Base-by-base conservation (phyloP, 2,113 vertebrate species). In the Erinaceus europaeus region DNA sequence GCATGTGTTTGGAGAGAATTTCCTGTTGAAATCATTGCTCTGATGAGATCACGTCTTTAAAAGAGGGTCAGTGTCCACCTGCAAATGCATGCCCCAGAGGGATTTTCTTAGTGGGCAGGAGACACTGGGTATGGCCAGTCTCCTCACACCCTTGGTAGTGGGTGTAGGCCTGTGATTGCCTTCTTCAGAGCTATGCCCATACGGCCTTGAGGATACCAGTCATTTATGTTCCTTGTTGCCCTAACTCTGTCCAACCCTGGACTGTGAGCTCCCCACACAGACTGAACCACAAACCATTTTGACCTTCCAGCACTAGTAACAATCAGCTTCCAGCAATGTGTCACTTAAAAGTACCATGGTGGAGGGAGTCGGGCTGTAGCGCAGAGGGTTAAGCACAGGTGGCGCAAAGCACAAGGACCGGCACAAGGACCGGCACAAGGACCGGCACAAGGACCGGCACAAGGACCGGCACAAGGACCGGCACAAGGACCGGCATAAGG, bases 11-110 rank as follows among this genome's bases (percentile, higher is more conserved):
- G 69, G 9, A 90, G 34, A 72, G 38, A 82, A 42, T 65, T 76
- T 67, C 38, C 68, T 80, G 77, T 36, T 90, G 50, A 64, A 80
- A 62, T 72, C 29, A 50, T 74, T 64, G 61, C 84, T 68, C 55
- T 36, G 21, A 13, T 64, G 23, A 27, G 25, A 42, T 34, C 20
- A 23, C 73, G 74, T 32, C 57, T 57, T 68, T 40, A 68, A 68
- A 38, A 55, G 13, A 78, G 2, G 87, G 59, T 14, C 48, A 34
- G 9, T 44, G 79, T 59, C 42, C 5, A 46, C n/a, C 25, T 14
- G 32, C 25, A 53, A 76, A 76, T 52, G 17, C 14, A 12, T 3
- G 34, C 38, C 44, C 52, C 21, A 52, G 3, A 50, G 55, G n/a
- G 76, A 67, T 80, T 34, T 38, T 25, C 46, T 44, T 18, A 36